Conservation (phyloP, 2,888 invertebrate genomes). For the Dynastes grantii region DNA sequence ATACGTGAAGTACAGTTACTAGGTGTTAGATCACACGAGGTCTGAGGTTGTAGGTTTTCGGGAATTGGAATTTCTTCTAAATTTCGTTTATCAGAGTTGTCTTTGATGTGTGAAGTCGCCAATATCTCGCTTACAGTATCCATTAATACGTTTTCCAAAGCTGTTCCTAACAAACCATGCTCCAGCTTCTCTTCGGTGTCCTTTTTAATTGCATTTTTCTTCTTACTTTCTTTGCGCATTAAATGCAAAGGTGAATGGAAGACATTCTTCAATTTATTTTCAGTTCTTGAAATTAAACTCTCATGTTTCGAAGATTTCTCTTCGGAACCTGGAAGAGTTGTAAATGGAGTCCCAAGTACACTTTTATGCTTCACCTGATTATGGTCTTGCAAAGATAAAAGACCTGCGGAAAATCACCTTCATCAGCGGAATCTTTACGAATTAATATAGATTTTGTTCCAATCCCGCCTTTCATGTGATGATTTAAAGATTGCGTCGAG, state of each 20-base stretch:
- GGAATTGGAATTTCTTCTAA: neutral
- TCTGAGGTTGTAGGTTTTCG: constrained; percentile 10
- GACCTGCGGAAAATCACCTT: constrained; percentile 6
- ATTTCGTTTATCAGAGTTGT: neutral
- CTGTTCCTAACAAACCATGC: constrained; percentile 71
- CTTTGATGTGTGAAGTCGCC: constrained; percentile 58
- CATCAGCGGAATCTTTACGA: neutral
- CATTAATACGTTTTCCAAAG: constrained; percentile 74
- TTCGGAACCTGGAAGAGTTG: constrained; percentile 64
- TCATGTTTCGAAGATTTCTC: constrained; percentile 30
- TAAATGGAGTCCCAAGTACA: constrained; percentile 73
- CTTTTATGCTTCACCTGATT: constrained; percentile 71
- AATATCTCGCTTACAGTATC: constrained; percentile 72
- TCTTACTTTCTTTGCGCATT: constrained; percentile 45
- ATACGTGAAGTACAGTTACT: constrained; percentile 46
- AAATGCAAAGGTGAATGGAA: constrained; percentile 45
- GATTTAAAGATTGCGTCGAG: constrained; percentile 65
- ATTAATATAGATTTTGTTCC: neutral
- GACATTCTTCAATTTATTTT: constrained; percentile 45
- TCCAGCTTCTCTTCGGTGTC: neutral
- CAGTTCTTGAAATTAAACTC: constrained; percentile 43
- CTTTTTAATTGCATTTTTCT: constrained; percentile 6
- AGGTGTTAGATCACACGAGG: constrained; percentile 36
- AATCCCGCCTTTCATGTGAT: constrained; percentile 19
- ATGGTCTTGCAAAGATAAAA: constrained; percentile 48